Base-by-base conservation (phyloP, 2,888 invertebrate genomes). In the Pseudolycoriella hygida region DNA sequence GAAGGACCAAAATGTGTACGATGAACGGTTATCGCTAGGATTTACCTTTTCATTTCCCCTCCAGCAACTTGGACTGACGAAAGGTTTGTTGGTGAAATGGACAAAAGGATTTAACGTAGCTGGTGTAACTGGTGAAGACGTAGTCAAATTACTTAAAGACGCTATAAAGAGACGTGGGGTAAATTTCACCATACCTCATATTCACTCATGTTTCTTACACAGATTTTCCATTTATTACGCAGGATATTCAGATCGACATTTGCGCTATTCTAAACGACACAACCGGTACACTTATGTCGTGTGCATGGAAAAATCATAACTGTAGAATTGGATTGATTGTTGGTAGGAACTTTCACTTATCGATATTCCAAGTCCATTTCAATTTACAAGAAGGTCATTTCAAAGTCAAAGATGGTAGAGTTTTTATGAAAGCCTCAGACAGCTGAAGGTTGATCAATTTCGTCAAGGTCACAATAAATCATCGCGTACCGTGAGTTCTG, bases 11-110 rank as follows among this genome's bases (percentile, higher is more conserved):
- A 73, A 77, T 46, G 74, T 89, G 17, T 73, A 77, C 51, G 68
- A 77, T 45, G 80, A 87, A 58, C 70, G 77, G 37, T 68, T 96
- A 50, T 89, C 93, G 0, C 72, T 96, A 50, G 94, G 96, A 11
- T 96, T 96, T 67, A 96, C 96, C 12, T 97, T 97, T 68, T 93
- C 93, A 58, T 97, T 96, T 62, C 96, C 96, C 1, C 71, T 93
- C 54, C 69, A 72, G 50, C 94, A 96, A 65, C 66, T 80, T 53
- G 90, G 93, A 1, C 73, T 96, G 17, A 89, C 88, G 6, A 79
- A 80, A 57, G 93, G 93, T 15, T 63, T 80, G 31, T 71, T 96
- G 43, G 84, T 86, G 54, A 75, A 81, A 41, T 97, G 96, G 96
- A 96, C 96, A 12, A 97, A 97, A 68, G 93, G 93, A 4, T 97